Evolutionary conservation across 1,140 invertebrate genomes (phyloP).

Genomic region (Tetramorium simillimum): DNA sequence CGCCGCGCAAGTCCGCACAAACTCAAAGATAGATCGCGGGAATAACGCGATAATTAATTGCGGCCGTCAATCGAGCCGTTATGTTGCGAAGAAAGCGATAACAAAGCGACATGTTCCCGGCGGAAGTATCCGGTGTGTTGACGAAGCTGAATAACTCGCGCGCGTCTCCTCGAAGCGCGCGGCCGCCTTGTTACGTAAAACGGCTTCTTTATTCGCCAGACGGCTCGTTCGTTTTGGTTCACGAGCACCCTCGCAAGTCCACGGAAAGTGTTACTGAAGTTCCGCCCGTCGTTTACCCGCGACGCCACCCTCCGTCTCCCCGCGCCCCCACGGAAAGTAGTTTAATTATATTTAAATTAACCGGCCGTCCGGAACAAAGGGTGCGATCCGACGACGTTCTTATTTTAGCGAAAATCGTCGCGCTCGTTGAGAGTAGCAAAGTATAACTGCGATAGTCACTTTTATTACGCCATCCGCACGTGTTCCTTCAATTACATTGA

Average conservation of each 20-base stretch:
- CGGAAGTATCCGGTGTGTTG: neutral
- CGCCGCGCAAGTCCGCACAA: neutral
- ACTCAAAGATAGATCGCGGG: neutral
- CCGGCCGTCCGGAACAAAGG: neutral
- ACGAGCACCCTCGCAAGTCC: conserved; percentile 4
- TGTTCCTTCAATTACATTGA: neutral
- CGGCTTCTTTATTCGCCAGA: neutral
- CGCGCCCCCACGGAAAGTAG: neutral
- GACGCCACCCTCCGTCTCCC: neutral
- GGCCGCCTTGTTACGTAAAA: conserved; percentile 2
- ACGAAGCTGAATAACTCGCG: neutral
- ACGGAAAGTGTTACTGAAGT: conserved; percentile 12
- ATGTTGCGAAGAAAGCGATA: neutral
- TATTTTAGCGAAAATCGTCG: neutral
- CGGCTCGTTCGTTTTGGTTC: conserved; percentile 7
- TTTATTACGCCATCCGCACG: neutral
- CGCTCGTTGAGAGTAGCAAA: neutral
- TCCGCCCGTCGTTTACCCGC: neutral
- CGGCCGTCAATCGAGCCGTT: neutral
- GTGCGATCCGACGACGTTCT: neutral
- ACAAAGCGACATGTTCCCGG: neutral
- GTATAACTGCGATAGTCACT: neutral
- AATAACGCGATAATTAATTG: conserved; percentile 30
- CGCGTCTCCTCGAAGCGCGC: neutral
- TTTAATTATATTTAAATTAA: conserved; percentile 59